A percentile compares a stretch with the other conserved stretches of the same genome.
Evolutionary conservation across 2,113 vertebrate species (phyloP).

Genomic region (cattle (Bos taurus)): DNA sequence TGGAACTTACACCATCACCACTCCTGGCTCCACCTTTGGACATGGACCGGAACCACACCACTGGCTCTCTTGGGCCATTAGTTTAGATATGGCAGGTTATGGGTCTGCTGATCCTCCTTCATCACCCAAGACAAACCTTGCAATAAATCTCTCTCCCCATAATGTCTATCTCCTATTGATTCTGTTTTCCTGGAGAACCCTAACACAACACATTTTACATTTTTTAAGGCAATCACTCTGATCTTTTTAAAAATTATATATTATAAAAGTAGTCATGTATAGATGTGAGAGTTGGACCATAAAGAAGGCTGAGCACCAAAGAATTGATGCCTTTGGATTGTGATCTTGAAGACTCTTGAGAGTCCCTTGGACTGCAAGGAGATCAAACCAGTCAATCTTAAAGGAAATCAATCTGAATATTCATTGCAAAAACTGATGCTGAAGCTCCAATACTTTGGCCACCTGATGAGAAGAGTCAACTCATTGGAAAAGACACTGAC

Average conservation of each 20-base stretch:
- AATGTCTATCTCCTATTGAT: not conserved
- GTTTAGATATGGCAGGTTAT: not conserved
- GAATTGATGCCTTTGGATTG: not conserved
- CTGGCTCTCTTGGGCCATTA: not conserved
- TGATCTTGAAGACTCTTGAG: not conserved
- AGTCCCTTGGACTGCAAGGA: not conserved
- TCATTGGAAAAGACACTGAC: not conserved
- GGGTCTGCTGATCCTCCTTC: too few relatives aligned
- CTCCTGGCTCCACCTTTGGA: not conserved
- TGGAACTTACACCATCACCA: not conserved
- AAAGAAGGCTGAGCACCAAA: not conserved
- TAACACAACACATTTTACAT: not conserved
- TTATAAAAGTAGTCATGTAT: not conserved
- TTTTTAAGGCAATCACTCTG: not conserved
- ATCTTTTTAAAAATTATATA: not conserved
- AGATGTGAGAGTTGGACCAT: not conserved
- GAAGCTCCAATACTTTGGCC: not conserved
- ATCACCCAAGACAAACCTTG: not conserved
- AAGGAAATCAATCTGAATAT: not conserved
- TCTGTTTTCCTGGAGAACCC: not conserved
- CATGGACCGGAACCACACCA: rapidly evolving
- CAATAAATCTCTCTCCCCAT: not conserved
- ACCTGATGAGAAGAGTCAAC: not conserved
- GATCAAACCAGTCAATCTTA: not conserved
- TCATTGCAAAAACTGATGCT: not conserved